Conservation (phyloP, 2,113 vertebrate species). For the Pitta sordida region DNA sequence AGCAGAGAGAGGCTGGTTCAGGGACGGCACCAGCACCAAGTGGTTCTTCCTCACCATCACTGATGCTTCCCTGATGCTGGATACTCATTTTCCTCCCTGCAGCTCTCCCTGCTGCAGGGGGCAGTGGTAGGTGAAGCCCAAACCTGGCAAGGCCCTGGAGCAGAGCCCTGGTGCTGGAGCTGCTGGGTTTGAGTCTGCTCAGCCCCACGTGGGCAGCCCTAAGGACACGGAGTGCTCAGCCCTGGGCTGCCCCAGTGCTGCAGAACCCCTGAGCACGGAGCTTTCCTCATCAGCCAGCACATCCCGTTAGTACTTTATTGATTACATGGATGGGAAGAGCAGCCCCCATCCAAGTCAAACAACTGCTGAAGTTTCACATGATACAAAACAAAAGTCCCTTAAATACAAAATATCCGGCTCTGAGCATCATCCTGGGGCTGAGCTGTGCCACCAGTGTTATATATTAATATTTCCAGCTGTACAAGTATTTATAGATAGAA, state of each 20-base stretch:
- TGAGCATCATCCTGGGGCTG: background rate
- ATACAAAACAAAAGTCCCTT: constrained; percentile 54
- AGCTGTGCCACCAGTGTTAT: constrained; percentile 40
- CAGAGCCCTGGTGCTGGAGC: background rate
- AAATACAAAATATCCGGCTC: constrained; percentile 49
- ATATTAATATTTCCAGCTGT: constrained; percentile 71
- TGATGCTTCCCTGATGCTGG: constrained; percentile 74
- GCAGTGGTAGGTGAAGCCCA: constrained; percentile 62
- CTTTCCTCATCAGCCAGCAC: background rate
- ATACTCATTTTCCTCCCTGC: constrained; percentile 69
- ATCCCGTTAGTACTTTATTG: constrained; percentile 61
- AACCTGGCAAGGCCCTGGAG: background rate
- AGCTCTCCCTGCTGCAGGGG: constrained; percentile 60
- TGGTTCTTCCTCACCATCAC: constrained; percentile 65
- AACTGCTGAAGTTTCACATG: background rate
- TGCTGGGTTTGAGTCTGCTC: background rate
- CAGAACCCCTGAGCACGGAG: background rate
- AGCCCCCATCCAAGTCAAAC: background rate
- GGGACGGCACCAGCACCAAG: constrained; percentile 58
- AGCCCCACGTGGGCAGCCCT: fast-evolving
- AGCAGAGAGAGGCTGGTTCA: background rate
- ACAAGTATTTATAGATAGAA: constrained; percentile 69
- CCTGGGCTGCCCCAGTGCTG: background rate
- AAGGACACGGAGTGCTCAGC: fast-evolving
- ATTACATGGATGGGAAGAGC: constrained; percentile 21